Conservation (phyloP, 2,888 invertebrate genomes). For the Chironomus riparius region DNA sequence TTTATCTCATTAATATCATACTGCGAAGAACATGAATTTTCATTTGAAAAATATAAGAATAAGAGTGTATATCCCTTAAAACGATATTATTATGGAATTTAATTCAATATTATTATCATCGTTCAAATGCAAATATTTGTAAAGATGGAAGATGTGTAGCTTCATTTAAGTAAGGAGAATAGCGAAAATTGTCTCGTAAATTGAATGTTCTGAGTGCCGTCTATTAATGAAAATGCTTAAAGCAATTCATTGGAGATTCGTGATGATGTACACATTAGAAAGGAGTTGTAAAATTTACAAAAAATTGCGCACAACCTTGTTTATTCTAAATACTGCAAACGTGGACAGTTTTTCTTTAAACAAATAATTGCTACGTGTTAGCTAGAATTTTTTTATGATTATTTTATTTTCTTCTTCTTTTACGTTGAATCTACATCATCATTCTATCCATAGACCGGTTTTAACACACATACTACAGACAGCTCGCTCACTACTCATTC, state of each 20-base stretch:
- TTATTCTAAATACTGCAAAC: slow-evolving; percentile 14
- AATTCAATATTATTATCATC: not conserved
- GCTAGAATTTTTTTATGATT: slow-evolving; percentile 18
- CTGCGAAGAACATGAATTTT: not conserved
- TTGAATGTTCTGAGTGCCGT: too few species aligned
- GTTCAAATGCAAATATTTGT: not conserved
- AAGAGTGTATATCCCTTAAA: too few species aligned
- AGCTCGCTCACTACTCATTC: not conserved
- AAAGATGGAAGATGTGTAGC: not conserved
- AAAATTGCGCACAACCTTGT: not conserved
- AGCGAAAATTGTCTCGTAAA: too few species aligned
- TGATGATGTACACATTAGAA: not conserved
- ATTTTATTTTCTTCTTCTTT: not conserved
- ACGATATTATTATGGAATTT: too few species aligned
- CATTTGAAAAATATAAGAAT: too few species aligned
- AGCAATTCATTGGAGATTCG: not conserved
- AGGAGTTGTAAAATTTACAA: not conserved
- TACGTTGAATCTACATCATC: not conserved
- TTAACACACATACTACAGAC: slow-evolving; percentile 11
- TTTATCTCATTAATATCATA: not conserved
- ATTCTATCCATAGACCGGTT: slow-evolving; percentile 22
- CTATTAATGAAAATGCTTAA: not conserved
- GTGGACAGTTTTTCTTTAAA: slow-evolving; percentile 17
- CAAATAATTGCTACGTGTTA: slow-evolving; percentile 6
- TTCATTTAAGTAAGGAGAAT: too few species aligned